phyloP scores from a whole-genome alignment of 2,113 vertebrate genomes.

The Pomatorhinus ruficollis region DNA sequence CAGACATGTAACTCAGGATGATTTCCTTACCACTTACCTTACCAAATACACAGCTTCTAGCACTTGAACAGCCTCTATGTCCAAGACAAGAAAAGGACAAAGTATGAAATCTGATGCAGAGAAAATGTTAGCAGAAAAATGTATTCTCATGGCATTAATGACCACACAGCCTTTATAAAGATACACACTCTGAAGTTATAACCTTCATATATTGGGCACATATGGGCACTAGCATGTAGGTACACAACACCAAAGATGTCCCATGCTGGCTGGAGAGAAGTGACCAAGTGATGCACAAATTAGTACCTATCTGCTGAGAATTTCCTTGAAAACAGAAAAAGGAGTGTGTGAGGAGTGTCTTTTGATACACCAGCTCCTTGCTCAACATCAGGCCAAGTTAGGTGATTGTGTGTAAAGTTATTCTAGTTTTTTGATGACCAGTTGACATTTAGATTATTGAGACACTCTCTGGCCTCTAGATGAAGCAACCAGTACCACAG shows the following conservation, averaged over 20 bases:
- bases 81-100: neutral
- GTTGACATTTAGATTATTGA: neutral
- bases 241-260: neutral
- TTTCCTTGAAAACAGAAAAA: neutral
- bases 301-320: neutral
- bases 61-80: neutral
- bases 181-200: neutral
- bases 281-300: neutral
- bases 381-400: neutral
- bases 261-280: neutral
- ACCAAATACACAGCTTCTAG: neutral
- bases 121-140: neutral
- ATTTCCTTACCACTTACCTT: neutral
- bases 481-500: neutral
- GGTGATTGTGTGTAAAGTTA: neutral
- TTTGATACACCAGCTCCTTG: neutral
- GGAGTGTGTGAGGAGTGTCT: neutral
- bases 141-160: neutral
- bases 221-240: neutral
- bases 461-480: neutral
- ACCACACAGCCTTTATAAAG: neutral
- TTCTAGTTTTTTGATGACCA: neutral
- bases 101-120: neutral
- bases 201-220: neutral
- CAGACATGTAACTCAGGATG: neutral